phyloP scores from a whole-genome alignment of 2,113 vertebrate genomes.

The Eurystomus gularis region DNA sequence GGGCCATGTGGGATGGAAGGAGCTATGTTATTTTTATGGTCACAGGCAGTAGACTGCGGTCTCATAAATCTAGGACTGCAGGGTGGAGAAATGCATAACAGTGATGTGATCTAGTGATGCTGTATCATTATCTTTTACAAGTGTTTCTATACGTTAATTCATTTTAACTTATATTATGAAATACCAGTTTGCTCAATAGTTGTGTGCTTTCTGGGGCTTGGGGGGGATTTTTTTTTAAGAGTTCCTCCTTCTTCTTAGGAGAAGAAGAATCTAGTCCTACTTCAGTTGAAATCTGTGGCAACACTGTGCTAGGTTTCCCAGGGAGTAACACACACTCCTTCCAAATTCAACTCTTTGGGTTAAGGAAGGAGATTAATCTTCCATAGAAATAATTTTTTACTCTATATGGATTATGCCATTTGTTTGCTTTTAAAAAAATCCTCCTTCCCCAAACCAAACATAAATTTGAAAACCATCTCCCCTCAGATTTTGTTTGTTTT shows the following conservation, averaged over 20 bases:
- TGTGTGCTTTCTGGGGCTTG: background rate
- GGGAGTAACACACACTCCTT: background rate
- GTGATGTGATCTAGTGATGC: background rate
- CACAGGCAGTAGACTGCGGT: background rate
- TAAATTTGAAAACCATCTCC: background rate
- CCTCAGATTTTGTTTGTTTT: background rate
- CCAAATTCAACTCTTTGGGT: no score
- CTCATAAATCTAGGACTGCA: background rate
- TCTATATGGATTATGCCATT: background rate
- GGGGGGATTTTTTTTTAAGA: background rate
- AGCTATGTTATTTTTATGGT: background rate
- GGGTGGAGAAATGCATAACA: background rate
- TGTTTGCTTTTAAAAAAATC: background rate
- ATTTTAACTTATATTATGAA: background rate
- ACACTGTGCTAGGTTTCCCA: background rate
- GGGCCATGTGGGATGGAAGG: background rate
- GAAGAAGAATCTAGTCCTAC: background rate
- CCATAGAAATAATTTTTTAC: background rate
- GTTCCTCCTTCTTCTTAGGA: background rate
- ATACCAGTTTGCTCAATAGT: background rate
- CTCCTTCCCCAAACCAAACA: background rate
- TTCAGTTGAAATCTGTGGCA: background rate
- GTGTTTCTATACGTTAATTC: background rate
- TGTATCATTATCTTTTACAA: background rate
- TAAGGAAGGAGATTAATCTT: background rate